phyloP scores from a whole-genome alignment of 2,888 invertebrate species.

The Desoria tigrina region DNA sequence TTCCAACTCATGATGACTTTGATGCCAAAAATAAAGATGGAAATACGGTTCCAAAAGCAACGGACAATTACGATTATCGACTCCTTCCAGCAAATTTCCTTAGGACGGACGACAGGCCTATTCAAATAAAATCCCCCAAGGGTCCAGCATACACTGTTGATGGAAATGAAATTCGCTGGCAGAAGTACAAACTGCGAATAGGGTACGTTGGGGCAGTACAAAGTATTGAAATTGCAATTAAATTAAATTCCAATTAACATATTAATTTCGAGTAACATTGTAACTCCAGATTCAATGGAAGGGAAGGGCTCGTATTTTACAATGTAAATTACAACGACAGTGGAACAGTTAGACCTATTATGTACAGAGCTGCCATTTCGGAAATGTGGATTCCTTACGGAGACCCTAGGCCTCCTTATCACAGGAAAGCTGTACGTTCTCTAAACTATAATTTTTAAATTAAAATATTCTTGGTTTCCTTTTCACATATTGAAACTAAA shows the following conservation, averaged over 20 bases:
- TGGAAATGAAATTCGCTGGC: conserved; percentile 10
- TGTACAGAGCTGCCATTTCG: conserved; percentile 31
- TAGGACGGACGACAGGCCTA: conserved; percentile 30
- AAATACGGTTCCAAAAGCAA: conserved; percentile 21
- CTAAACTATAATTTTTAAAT: neutral
- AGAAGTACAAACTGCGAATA: conserved; percentile 3
- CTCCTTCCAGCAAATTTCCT: conserved; percentile 8
- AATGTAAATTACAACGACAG: too few relatives aligned
- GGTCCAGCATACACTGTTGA: conserved; percentile 22
- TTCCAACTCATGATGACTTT: too few relatives aligned
- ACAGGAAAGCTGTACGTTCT: too few relatives aligned
- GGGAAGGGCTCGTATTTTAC: too few relatives aligned
- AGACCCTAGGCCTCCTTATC: conserved; percentile 17
- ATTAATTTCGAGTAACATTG: too few relatives aligned
- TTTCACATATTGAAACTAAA: neutral
- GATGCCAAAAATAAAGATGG: conserved; percentile 24
- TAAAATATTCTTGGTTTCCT: conserved; percentile 10
- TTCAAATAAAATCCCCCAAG: conserved; percentile 12
- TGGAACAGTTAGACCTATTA: conserved; percentile 30
- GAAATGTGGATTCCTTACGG: conserved; percentile 30
- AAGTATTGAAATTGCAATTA: too few relatives aligned
- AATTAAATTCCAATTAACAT: too few relatives aligned
- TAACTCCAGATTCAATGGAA: too few relatives aligned
- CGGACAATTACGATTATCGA: conserved; percentile 24
- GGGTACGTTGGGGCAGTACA: too few relatives aligned